phyloP scores from a whole-genome alignment of 2,888 invertebrate genomes.

The Protophormia terraenovae region DNA sequence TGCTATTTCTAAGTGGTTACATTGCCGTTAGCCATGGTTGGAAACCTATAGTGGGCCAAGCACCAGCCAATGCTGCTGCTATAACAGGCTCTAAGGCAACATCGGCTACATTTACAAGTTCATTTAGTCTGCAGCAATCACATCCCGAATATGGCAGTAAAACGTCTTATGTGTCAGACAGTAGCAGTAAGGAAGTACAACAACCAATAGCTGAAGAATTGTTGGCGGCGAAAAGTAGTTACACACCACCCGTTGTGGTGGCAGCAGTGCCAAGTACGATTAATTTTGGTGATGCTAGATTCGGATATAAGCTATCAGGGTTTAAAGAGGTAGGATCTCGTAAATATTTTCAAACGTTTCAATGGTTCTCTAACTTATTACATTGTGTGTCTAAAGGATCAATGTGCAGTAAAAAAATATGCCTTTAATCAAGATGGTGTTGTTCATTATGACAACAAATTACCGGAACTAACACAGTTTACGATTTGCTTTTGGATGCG shows the following conservation, averaged over 20 bases:
- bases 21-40: slow-evolving; percentile 66
- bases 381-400: slow-evolving; percentile 80
- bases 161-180: slow-evolving; percentile 27
- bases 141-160: slow-evolving; percentile 76
- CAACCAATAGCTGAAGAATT: slow-evolving; percentile 42
- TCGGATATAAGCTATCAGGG: slow-evolving; percentile 69
- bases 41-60: slow-evolving; percentile 75
- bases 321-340: slow-evolving; percentile 69
- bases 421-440: slow-evolving; percentile 86
- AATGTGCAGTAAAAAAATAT: slow-evolving; percentile 87
- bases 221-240: slow-evolving; percentile 56
- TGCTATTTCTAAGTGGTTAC: slow-evolving; percentile 37
- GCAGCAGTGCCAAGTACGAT: slow-evolving; percentile 31
- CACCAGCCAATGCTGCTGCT: slow-evolving; percentile 51
- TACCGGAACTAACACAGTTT: slow-evolving; percentile 91
- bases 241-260: slow-evolving; percentile 47
- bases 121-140: slow-evolving; percentile 77
- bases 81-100: slow-evolving; percentile 58
- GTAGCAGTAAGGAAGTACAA: slow-evolving; percentile 46
- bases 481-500: slow-evolving; percentile 92
- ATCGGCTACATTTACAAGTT: slow-evolving; percentile 68
- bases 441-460: slow-evolving; percentile 86
- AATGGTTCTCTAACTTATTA: background rate
- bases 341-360: background rate
- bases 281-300: slow-evolving; percentile 66